Conservation (phyloP, 2,888 invertebrate genomes). For the Steinernema scapterisci region DNA sequence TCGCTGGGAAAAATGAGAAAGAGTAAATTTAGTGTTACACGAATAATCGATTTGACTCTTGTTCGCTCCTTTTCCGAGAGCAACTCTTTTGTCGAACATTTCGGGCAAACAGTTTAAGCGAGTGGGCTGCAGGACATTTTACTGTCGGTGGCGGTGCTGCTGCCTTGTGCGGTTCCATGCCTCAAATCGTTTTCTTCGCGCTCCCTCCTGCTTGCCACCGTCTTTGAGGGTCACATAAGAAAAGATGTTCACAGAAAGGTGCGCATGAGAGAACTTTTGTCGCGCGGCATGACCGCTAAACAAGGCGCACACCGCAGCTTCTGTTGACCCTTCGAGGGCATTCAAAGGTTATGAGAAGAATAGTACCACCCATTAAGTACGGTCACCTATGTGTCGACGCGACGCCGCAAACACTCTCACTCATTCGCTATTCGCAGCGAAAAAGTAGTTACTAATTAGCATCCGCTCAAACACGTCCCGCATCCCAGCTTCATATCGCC, state of each 20-base stretch:
- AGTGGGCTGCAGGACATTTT: slow-evolving; percentile 19
- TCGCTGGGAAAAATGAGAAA: not conserved
- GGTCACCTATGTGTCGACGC: slow-evolving; percentile 20
- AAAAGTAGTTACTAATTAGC: slow-evolving; percentile 21
- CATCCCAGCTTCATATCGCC: slow-evolving; percentile 15
- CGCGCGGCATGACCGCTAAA: slow-evolving; percentile 31
- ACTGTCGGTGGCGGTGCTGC: not conserved
- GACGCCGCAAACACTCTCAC: slow-evolving; percentile 18
- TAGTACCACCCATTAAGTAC: slow-evolving; percentile 33
- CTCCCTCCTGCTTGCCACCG: not conserved
- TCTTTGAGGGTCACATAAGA: slow-evolving; percentile 9
- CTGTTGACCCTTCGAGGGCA: slow-evolving; percentile 32
- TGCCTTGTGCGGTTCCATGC: not conserved
- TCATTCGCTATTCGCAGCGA: slow-evolving; percentile 17
- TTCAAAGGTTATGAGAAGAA: slow-evolving; percentile 21
- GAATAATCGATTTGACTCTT: slow-evolving; percentile 27
- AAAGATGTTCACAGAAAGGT: slow-evolving; percentile 5
- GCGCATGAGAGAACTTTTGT: slow-evolving; percentile 32
- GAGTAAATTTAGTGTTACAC: slow-evolving; percentile 19
- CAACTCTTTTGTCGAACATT: slow-evolving; percentile 5
- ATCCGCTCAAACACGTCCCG: slow-evolving; percentile 26
- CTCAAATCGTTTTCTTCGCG: not conserved
- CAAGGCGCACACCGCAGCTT: slow-evolving; percentile 26
- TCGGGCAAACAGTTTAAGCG: slow-evolving; percentile 21
- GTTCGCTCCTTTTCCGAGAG: slow-evolving; percentile 22